Evolutionary conservation across 2,113 vertebrate species (phyloP).

Genomic region (Jaculus jaculus): DNA sequence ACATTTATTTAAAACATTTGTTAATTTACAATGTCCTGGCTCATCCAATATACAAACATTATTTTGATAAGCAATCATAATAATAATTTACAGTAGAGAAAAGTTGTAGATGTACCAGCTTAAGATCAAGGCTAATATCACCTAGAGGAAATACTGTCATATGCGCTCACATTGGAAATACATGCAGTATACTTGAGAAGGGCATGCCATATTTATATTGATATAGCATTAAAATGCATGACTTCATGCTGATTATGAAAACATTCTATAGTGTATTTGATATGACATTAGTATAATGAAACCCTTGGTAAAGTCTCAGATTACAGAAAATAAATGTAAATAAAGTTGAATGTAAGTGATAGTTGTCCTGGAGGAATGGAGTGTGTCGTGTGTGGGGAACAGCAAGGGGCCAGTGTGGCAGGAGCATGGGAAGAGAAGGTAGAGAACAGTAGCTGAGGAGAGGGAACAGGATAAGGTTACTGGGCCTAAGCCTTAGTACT

Average conservation of each 20-base stretch:
- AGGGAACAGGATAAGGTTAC: neutral
- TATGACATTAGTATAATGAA: neutral
- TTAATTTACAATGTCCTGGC: neutral
- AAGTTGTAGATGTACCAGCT: neutral
- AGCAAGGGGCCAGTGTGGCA: neutral
- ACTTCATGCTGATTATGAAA: neutral
- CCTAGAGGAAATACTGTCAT: neutral
- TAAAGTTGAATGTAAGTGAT: conserved; percentile 10
- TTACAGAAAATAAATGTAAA: conserved; percentile 12
- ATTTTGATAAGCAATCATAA: conserved; percentile 37
- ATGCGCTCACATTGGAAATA: neutral
- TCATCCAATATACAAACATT: neutral
- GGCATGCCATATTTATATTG: neutral
- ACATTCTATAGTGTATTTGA: neutral
- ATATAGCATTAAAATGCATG: neutral
- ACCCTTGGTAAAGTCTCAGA: neutral
- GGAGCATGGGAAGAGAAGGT: neutral
- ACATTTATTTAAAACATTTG: neutral
- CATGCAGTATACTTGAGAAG: neutral
- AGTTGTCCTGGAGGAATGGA: neutral
- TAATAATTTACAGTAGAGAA: conserved; percentile 1
- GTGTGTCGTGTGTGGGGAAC: neutral
- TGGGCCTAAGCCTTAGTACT: neutral
- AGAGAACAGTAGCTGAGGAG: neutral
- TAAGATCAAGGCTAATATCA: conserved; percentile 23